Evolutionary conservation across 2,113 vertebrate genomes (phyloP).

Genomic region (Oreochromis niloticus): DNA sequence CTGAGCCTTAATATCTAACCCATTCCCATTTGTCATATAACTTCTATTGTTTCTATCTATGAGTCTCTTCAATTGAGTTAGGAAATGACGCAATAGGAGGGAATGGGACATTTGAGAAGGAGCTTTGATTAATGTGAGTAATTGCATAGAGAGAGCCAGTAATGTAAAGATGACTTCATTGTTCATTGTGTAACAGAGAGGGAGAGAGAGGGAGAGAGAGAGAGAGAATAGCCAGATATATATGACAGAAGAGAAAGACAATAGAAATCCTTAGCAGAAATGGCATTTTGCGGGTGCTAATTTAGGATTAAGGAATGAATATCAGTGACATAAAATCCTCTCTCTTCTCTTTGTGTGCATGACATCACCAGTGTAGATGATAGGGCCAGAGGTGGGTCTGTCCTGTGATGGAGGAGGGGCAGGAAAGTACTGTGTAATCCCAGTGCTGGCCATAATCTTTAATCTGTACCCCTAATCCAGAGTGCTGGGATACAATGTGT

Average conservation of each 20-base stretch:
- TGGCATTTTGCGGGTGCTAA: neutral
- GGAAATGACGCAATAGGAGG: conserved; percentile 1
- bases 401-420: conserved; percentile 39
- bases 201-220: neutral
- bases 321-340: conserved; percentile 7
- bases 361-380: conserved; percentile 34
- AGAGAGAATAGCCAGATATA: neutral
- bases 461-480: conserved; percentile 72
- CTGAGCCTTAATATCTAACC: neutral
- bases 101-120: neutral
- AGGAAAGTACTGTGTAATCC: conserved; percentile 64
- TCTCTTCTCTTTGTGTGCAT: neutral
- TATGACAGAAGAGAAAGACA: neutral
- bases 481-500: conserved; percentile 15
- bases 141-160: neutral
- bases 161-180: neutral
- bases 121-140: neutral
- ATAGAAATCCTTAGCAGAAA: neutral
- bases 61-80: neutral
- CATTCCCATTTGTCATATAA: neutral
- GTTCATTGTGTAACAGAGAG: neutral
- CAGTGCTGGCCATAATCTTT: conserved; percentile 69
- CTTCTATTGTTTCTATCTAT: neutral
- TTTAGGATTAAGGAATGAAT: conserved; percentile 25
- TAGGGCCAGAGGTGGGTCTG: conserved; percentile 29